A percentile compares a stretch with the other conserved stretches of the same genome.
phyloP scores from a whole-genome alignment of 2,888 invertebrate genomes.

The Pecten maximus region DNA sequence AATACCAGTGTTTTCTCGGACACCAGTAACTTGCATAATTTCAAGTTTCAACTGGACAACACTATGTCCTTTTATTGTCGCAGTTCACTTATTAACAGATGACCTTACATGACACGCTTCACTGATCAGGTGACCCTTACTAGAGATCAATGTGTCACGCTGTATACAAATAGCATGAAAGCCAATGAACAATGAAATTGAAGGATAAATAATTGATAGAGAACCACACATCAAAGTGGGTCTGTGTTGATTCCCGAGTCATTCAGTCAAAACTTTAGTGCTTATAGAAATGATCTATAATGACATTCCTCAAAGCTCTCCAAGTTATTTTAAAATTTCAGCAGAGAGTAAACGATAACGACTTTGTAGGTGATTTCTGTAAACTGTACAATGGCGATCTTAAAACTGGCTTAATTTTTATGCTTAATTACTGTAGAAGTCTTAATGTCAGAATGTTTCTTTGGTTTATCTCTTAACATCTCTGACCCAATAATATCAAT shows the following conservation, averaged over 20 bases:
- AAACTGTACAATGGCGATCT: too few species aligned
- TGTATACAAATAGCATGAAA: not conserved
- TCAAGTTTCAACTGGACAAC: not conserved
- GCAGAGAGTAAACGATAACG: not conserved
- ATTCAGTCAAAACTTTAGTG: not conserved
- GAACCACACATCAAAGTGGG: not conserved
- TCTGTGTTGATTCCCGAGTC: not conserved
- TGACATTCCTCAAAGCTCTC: not conserved
- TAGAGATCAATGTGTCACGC: not conserved
- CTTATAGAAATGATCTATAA: not conserved
- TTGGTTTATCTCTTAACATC: too few species aligned
- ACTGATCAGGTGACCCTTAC: not conserved
- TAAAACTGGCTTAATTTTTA: too few species aligned
- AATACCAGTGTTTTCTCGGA: too few species aligned
- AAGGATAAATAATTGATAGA: not conserved
- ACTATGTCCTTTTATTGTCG: not conserved
- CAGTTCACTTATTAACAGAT: not conserved
- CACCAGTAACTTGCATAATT: not conserved
- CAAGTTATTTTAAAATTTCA: not conserved
- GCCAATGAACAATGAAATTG: slow-evolving; percentile 26
- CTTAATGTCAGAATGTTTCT: too few species aligned
- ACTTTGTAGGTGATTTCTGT: not conserved
- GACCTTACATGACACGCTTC: not conserved
- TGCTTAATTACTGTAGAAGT: too few species aligned
- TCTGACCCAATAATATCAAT: too few species aligned